These are phyloP conservation scores for Trachops cirrhosus DNA, from an alignment of 2,797 vertebrate species.

Conservation along the genomic window DNA sequence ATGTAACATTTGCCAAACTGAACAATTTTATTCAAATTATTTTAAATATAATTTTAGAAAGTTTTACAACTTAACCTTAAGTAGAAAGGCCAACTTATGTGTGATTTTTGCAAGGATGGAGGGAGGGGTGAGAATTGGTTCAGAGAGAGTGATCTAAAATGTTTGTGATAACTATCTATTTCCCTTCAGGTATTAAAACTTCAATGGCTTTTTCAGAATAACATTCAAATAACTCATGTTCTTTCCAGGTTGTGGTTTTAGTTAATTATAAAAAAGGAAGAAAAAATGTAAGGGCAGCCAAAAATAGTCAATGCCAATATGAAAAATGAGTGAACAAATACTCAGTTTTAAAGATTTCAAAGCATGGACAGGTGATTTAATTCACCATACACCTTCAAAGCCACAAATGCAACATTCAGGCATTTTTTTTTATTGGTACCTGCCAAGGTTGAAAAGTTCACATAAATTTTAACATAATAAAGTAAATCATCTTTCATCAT, in stretches of 20 bases:
- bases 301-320: background rate
- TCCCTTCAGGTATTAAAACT: constrained; percentile 34
- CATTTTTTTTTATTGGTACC: background rate
- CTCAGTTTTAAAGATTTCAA: constrained; percentile 15
- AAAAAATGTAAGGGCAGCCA: constrained; percentile 8
- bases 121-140: background rate
- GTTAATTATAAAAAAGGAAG: constrained; percentile 42
- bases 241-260: constrained; percentile 29
- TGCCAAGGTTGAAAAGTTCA: background rate
- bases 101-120: background rate
- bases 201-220: background rate
- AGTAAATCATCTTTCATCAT: constrained; percentile 14
- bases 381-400: constrained; percentile 6
- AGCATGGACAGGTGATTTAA: background rate
- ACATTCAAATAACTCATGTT: constrained; percentile 28
- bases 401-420: background rate
- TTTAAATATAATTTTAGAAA: constrained; percentile 23
- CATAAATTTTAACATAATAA: background rate
- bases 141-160: background rate
- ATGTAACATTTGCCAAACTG: background rate
- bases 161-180: constrained; percentile 51
- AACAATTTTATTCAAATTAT: background rate
- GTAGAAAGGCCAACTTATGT: background rate
- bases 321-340: background rate
- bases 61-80: constrained; percentile 18